Evolutionary conservation across 92 coral and sea anemone species (phyloP).

Genomic region (Paramuricea clavata): DNA sequence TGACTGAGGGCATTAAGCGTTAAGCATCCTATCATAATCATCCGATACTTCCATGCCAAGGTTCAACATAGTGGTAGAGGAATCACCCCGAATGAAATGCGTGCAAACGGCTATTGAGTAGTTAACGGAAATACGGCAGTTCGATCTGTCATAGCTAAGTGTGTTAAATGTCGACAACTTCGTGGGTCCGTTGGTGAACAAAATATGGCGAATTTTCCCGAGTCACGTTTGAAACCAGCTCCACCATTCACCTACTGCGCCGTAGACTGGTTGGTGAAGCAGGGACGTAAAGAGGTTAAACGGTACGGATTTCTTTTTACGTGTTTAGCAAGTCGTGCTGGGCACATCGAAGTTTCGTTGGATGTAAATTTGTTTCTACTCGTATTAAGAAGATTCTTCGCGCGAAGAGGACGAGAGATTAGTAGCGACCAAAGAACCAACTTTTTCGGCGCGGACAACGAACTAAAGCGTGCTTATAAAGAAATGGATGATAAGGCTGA

Average conservation of each 20-base stretch:
- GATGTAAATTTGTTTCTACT: neutral
- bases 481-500: constrained; percentile 11
- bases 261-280: too few species aligned
- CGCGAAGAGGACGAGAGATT: neutral
- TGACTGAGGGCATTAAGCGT: constrained; percentile 2
- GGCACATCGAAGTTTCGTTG: neutral
- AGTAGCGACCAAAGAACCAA: neutral
- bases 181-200: too few species aligned
- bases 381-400: neutral
- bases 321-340: neutral
- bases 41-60: neutral
- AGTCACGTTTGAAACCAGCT: too few species aligned
- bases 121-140: too few species aligned
- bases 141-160: too few species aligned
- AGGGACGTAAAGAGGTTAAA: neutral
- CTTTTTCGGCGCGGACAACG: neutral
- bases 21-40: neutral
- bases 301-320: neutral
- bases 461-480: neutral
- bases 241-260: too few species aligned
- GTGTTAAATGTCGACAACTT: too few species aligned
- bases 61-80: neutral
- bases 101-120: neutral
- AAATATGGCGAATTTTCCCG: too few species aligned
- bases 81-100: neutral